phyloP scores from a whole-genome alignment of 2,113 vertebrate genomes.

The Phylloscopus trochiloides region DNA sequence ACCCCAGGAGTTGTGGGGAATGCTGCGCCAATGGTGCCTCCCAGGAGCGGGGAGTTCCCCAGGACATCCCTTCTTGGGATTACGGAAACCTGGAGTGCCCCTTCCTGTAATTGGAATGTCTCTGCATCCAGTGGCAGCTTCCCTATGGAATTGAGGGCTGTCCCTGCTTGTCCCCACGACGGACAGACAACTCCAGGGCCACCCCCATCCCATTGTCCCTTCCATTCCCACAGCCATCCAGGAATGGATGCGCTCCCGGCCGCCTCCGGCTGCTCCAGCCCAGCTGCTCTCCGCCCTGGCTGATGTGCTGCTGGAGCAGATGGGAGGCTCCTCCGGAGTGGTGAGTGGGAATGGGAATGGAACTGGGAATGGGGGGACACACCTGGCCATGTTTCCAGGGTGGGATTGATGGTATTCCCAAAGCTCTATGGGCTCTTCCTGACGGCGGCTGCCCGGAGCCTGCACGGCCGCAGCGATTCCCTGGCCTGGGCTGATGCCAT shows the following conservation, averaged over 20 bases:
- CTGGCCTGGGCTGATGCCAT: slow-evolving; percentile 83
- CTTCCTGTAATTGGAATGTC: neutral
- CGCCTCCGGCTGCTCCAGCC: slow-evolving; percentile 71
- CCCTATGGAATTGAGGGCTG: neutral
- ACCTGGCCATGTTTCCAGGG: neutral
- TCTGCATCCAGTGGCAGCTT: neutral
- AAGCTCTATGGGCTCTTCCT: slow-evolving; percentile 92
- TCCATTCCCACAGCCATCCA: slow-evolving; percentile 77
- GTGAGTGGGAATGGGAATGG: slow-evolving; percentile 67
- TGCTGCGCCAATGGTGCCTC: no score
- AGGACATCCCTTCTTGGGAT: neutral
- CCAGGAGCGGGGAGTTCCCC: rapidly evolving
- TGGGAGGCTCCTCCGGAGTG: slow-evolving; percentile 93
- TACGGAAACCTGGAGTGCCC: neutral
- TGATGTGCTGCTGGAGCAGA: slow-evolving; percentile 84
- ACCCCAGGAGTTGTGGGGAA: neutral
- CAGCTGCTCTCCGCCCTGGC: slow-evolving; percentile 78
- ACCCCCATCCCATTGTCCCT: neutral
- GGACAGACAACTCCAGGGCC: neutral
- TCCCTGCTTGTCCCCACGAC: neutral
- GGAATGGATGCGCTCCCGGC: slow-evolving; percentile 75
- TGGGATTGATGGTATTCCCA: neutral
- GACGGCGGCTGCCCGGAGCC: slow-evolving; percentile 81
- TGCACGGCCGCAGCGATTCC: slow-evolving; percentile 60
- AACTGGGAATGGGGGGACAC: neutral